A percentile compares a stretch with the other conserved stretches of the same genome.
phyloP scores from a whole-genome alignment of 2,888 invertebrate species.

The Lithosia quadra region DNA sequence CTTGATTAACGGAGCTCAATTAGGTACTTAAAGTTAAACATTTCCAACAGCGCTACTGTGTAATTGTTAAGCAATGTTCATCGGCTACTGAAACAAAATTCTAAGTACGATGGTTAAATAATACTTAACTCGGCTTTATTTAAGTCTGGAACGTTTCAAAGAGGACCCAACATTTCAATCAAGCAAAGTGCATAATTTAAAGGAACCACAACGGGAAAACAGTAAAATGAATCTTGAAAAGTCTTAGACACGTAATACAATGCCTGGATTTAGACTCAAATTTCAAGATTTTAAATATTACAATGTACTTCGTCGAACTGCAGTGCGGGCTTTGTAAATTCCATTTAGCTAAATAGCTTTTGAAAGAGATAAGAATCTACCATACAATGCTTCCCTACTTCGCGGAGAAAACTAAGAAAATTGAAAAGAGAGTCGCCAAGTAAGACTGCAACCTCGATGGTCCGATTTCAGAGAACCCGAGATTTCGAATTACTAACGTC shows the following conservation, averaged over 20 bases:
- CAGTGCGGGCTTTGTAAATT: constrained; percentile 86
- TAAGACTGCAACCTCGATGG: constrained; percentile 79
- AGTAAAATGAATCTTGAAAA: constrained; percentile 69
- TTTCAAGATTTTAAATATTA: constrained; percentile 86
- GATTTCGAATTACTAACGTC: constrained; percentile 80
- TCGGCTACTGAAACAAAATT: constrained; percentile 59
- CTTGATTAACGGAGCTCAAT: constrained; percentile 84
- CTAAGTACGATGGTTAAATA: constrained; percentile 46
- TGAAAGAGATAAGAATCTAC: constrained; percentile 85
- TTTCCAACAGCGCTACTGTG: constrained; percentile 74
- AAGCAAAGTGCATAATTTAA: constrained; percentile 75
- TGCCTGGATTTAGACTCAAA: constrained; percentile 79
- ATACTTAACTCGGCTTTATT: constrained; percentile 46
- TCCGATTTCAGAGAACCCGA: constrained; percentile 82
- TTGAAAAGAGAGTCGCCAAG: constrained; percentile 86
- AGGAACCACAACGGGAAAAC: constrained; percentile 57
- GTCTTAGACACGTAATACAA: constrained; percentile 80
- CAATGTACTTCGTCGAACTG: constrained; percentile 86
- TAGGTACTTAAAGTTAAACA: constrained; percentile 79
- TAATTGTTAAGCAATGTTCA: constrained; percentile 69
- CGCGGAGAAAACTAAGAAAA: constrained; percentile 85
- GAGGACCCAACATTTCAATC: constrained; percentile 67
- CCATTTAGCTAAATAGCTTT: constrained; percentile 87
- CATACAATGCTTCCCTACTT: constrained; percentile 84
- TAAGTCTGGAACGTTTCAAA: constrained; percentile 49